These are phyloP conservation scores for Leuciscus waleckii DNA, from an alignment of 2,797 vertebrate genomes.

Conservation along the genomic window DNA sequence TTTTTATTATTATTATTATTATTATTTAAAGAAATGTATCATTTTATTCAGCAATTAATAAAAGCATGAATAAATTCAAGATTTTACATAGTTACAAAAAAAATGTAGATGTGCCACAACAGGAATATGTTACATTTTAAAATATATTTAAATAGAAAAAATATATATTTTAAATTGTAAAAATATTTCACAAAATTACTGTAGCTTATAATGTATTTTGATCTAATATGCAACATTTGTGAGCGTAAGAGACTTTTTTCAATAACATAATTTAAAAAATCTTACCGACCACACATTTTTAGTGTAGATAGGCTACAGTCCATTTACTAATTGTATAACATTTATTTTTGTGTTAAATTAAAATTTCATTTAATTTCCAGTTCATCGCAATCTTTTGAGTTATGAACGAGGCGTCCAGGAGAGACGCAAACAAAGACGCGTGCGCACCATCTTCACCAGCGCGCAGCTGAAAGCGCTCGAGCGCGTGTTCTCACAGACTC, in stretches of 20 bases:
- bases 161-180: too few species aligned
- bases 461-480: constrained; percentile 96
- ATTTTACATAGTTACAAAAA: not conserved
- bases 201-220: too few species aligned
- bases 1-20: too few species aligned
- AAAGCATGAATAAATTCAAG: not conserved
- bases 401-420: constrained; percentile 95
- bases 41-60: not conserved
- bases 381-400: constrained; percentile 97
- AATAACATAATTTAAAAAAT: not conserved
- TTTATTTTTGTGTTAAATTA: not conserved
- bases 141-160: not conserved
- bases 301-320: too few species aligned
- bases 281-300: not conserved
- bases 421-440: constrained; percentile 94
- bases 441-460: constrained; percentile 95
- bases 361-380: constrained; percentile 68
- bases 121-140: not conserved
- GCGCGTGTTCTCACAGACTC: constrained; percentile 92
- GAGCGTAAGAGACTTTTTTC: not conserved
- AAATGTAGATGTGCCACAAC: not conserved
- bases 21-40: not conserved
- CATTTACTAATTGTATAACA: not conserved
- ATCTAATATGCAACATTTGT: not conserved
- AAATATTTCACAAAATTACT: too few species aligned